These are phyloP conservation scores for Oryzias woworae DNA, from an alignment of 2,113 vertebrate genomes.

Conservation along the genomic window DNA sequence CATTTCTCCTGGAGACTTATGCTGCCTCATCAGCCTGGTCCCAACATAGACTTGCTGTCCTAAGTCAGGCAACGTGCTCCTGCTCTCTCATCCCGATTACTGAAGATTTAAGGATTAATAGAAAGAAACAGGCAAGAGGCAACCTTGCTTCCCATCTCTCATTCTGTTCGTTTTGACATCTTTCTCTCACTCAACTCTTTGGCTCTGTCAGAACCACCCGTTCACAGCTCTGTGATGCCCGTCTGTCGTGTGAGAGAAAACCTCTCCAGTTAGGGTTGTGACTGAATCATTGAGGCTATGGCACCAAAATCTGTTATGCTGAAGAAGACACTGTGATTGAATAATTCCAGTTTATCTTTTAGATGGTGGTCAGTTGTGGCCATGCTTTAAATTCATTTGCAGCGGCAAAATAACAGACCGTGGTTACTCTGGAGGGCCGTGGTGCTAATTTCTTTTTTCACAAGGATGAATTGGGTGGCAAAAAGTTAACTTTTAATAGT, in stretches of 20 bases:
- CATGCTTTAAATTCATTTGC: slow-evolving; percentile 57
- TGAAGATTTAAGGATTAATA: slow-evolving; percentile 80
- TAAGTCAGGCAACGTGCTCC: slow-evolving; percentile 73
- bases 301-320: slow-evolving; percentile 27
- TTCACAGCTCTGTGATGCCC: slow-evolving; percentile 40
- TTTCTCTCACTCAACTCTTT: slow-evolving; percentile 23
- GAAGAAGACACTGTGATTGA: slow-evolving; percentile 40
- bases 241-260: slow-evolving; percentile 60
- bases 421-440: slow-evolving; percentile 25
- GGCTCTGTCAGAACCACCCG: slow-evolving; percentile 25
- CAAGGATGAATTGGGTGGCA: slow-evolving; percentile 21
- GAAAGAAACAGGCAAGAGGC: slow-evolving; percentile 64
- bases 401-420: slow-evolving; percentile 43
- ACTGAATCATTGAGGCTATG: slow-evolving; percentile 38
- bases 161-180: slow-evolving; percentile 33
- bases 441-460: slow-evolving; percentile 46
- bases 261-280: slow-evolving; percentile 18
- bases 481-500: too few species aligned
- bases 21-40: slow-evolving; percentile 53
- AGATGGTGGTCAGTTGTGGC: slow-evolving; percentile 16
- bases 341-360: slow-evolving; percentile 31
- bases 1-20: slow-evolving; percentile 49
- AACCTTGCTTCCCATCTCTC: slow-evolving; percentile 49
- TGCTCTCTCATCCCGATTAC: slow-evolving; percentile 77
- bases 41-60: slow-evolving; percentile 67